Evolutionary conservation across 2,797 vertebrate genomes (phyloP), one percentile per base, ranked within the genome.

Genomic region (Gymnocypris eckloni): DNA sequence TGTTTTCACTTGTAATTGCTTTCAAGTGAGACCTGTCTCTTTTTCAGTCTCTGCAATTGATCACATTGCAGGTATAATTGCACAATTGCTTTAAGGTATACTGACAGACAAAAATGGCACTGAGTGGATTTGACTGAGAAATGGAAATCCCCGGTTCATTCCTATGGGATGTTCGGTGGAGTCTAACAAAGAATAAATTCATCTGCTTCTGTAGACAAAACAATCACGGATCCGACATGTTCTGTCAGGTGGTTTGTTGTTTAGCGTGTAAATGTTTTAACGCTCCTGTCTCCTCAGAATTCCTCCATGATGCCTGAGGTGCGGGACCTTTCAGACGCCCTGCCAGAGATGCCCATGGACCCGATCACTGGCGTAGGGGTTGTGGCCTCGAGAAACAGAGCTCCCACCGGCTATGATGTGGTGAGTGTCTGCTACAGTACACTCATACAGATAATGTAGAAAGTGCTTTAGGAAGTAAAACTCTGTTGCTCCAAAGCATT

Each of bases 331-430:
- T 97, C 96, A 0, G 98, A 99, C 86, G 97, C 98, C 77, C 90
- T 99, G 93, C 97, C 97, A 0, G 98, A 99, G 75, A 90, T 96
- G 90, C 91, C 96, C 0, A 97, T 99, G 98, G 98, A 99, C 91
- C 98, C 98, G 79, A 99, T 99, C 92, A 99, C 98, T 0, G 98
- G 98, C 0, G 98, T 99, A 0, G 97, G 98, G 2, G 97, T 99
- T 15, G 96, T 99, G 1, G 98, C 97, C 0, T 98, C 98, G 52
- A 96, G 98, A 90, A 97, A 97, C 94, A 93, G 97, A 69, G 98
- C 98, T 0, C 98, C 98, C 0, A 96, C 96, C 0, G 97, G 97
- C 90, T 99, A 99, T 8, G 98, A 99, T 82, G 98, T 99, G 87
- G 98, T 99, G 91, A 96, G 96, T 94, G 66, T 48, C 48, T 0